Evolutionary conservation across 2,797 vertebrate species (phyloP), one percentile per base, ranked within the genome.

Genomic region (Dromococcyx pavoninus): DNA sequence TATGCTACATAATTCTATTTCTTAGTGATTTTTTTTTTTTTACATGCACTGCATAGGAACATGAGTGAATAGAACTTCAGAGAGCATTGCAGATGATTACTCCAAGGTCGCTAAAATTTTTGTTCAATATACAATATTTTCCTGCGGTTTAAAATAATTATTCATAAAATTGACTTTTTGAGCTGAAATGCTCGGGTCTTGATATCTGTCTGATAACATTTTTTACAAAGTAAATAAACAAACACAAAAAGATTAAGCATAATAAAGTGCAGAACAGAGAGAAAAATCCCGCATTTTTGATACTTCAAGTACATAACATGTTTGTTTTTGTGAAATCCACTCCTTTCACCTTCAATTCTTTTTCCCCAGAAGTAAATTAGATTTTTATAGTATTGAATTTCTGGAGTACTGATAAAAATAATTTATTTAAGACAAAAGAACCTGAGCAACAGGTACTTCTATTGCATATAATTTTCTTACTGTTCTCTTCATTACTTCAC

Each of bases 251-350:
- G 1, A 44, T 60, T 50, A 46, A 56, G 6, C 3, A 43, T 35
- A 48, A 39, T 65, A 33, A 39, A 3, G 4, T 43, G 27, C 13
- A 28, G 33, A 46, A 53, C 7, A 50, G 14, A 22, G 10, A 35
- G 7, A 27, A 37, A 50, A 35, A 9, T 0, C 1, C 2, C 18
- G 33, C 21, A 57, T 2, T 1, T 56, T 78, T 66, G n/a, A 14
- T 28, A 30, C 21, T 39, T 30, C n/a, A 66, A 71, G 84, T 76
- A 30, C 23, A 76, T 48, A 91, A 27, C 2, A 5, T 14, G 1
- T 17, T n/a, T 67, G 13, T 48, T 67, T 53, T 24, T 72, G 22
- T 70, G 39, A 88, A 72, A 51, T 62, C 4, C 22, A 33, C 9
- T 33, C 16, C 72, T 81, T 65, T 60, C 18, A 51, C 48, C 9